Conservation (phyloP, 2,113 vertebrate genomes). For the Marmota flaviventris region DNA sequence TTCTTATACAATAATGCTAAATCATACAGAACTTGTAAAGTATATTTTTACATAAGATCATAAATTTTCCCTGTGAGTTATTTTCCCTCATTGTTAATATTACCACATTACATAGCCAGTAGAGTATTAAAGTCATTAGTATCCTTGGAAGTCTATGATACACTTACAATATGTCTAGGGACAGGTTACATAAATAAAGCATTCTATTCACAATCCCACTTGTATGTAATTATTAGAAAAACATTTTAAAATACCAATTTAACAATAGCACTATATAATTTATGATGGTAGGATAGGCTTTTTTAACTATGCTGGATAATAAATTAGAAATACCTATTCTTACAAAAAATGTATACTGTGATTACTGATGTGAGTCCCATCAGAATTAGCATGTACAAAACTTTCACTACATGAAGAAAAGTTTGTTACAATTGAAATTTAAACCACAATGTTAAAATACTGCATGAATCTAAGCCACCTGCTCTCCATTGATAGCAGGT, state of each 20-base stretch:
- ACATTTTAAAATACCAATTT: neutral
- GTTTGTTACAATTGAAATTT: conserved; percentile 60
- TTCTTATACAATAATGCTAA: neutral
- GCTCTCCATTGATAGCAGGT: neutral
- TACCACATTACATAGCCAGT: neutral
- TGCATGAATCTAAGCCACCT: neutral
- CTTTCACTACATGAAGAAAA: conserved; percentile 7
- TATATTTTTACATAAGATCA: neutral
- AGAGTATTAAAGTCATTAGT: neutral
- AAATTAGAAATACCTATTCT: conserved; percentile 3
- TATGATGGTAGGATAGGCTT: neutral
- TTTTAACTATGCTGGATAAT: neutral
- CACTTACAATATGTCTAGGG: neutral
- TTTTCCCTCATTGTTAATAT: neutral
- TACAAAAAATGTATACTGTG: neutral
- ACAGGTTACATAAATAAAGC: neutral
- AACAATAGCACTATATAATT: neutral
- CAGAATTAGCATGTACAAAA: conserved; percentile 32
- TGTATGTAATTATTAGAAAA: neutral
- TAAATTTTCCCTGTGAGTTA: neutral
- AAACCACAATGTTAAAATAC: conserved; percentile 24
- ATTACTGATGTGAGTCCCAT: neutral
- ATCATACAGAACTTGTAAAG: neutral
- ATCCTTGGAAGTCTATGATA: neutral
- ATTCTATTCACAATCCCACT: neutral